Evolutionary conservation across 2,113 vertebrate genomes (phyloP).

Genomic region (Phodopus roborovskii): DNA sequence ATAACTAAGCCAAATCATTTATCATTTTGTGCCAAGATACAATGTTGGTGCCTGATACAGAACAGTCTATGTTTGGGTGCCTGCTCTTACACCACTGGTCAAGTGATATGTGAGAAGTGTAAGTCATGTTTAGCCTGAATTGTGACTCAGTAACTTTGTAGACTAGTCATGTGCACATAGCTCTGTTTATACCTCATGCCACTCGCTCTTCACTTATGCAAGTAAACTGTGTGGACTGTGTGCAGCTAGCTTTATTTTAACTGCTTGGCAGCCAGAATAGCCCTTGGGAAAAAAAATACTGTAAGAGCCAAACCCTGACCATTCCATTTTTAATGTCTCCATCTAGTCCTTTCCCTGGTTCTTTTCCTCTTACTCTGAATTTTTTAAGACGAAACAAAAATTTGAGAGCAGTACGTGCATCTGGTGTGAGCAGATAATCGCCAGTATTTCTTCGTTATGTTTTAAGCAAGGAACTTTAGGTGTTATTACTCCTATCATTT

Average conservation of each 20-base stretch:
- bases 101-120: slow-evolving; percentile 75
- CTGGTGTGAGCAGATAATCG: slow-evolving; percentile 29
- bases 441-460: slow-evolving; percentile 76
- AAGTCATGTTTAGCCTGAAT: slow-evolving; percentile 55
- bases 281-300: slow-evolving; percentile 38
- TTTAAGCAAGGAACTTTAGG: slow-evolving; percentile 36
- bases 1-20: slow-evolving; percentile 71
- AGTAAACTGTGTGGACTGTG: slow-evolving; percentile 63
- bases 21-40: slow-evolving; percentile 78
- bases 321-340: slow-evolving; percentile 81
- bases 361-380: not conserved
- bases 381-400: not conserved
- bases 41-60: slow-evolving; percentile 72
- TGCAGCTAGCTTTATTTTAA: slow-evolving; percentile 72
- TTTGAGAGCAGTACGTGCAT: slow-evolving; percentile 59
- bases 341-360: not conserved
- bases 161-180: slow-evolving; percentile 71
- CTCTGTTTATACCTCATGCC: slow-evolving; percentile 55
- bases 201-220: slow-evolving; percentile 48
- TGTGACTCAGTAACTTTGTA: slow-evolving; percentile 44
- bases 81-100: slow-evolving; percentile 62
- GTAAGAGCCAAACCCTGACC: slow-evolving; percentile 80
- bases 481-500: slow-evolving; percentile 9
- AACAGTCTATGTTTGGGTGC: slow-evolving; percentile 66
- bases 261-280: slow-evolving; percentile 79